These are phyloP conservation scores for Oophaga sylvatica DNA, from an alignment of 2,797 vertebrate species.

Conservation along the genomic window DNA sequence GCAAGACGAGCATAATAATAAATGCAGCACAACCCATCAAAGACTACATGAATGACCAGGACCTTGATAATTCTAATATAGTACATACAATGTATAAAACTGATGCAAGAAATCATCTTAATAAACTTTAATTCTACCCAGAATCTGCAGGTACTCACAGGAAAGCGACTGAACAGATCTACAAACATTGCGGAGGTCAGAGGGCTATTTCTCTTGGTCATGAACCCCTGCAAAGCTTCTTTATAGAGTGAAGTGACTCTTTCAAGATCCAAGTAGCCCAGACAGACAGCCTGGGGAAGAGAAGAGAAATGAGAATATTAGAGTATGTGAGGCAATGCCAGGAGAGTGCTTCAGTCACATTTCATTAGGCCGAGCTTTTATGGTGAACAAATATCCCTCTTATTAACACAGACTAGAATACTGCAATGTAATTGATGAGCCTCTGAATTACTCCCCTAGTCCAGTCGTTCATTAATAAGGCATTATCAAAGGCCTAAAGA, in stretches of 20 bases:
- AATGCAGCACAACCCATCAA: neutral
- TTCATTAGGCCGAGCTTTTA: neutral
- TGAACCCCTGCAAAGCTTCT: constrained; percentile 79
- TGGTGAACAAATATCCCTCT: neutral
- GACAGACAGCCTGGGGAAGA: constrained; percentile 5
- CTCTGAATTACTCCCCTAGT: neutral
- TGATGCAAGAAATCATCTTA: neutral
- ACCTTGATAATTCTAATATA: neutral
- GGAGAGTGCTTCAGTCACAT: neutral
- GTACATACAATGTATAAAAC: neutral
- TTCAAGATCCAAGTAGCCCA: constrained; percentile 78
- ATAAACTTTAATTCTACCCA: neutral
- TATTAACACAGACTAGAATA: neutral
- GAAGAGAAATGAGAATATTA: neutral
- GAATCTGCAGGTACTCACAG: constrained; percentile 75
- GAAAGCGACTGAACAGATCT: constrained; percentile 86
- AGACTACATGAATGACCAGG: neutral
- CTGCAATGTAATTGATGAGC: neutral
- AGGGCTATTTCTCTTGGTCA: constrained; percentile 84
- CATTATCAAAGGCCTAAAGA: neutral
- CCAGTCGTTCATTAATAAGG: neutral
- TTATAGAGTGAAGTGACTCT: constrained; percentile 77
- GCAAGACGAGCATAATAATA: too few species aligned
- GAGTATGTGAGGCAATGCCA: neutral
- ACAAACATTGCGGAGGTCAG: constrained; percentile 89